A percentile compares a stretch with the other conserved stretches of the same genome.
phyloP scores from a whole-genome alignment of 2,113 vertebrate genomes.

The Danio rerio region DNA sequence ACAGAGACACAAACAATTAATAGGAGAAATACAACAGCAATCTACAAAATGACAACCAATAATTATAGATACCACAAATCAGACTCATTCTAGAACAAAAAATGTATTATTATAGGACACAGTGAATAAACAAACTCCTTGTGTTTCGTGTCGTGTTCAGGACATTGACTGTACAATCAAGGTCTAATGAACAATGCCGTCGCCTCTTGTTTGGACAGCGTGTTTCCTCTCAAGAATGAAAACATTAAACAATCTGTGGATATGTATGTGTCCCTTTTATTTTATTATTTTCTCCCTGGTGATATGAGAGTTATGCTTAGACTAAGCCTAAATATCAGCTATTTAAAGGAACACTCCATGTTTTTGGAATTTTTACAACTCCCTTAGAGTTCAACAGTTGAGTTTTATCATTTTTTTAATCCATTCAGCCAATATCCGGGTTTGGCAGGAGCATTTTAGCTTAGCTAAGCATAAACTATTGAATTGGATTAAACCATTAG shows the following conservation, averaged over 20 bases:
- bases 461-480: no score
- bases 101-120: not conserved
- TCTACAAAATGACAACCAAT: not conserved
- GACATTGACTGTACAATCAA: slow-evolving; percentile 11
- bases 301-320: slow-evolving; percentile 26
- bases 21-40: not conserved
- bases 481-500: no score
- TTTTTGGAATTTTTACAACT: no score
- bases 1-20: slow-evolving; percentile 3
- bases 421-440: no score
- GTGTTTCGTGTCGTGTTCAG: not conserved
- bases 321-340: slow-evolving; percentile 26
- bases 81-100: not conserved
- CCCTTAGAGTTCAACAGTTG: no score
- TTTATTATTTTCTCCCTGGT: not conserved
- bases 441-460: no score
- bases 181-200: slow-evolving; percentile 36
- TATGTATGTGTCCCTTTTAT: not conserved
- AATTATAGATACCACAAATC: not conserved
- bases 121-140: slow-evolving; percentile 1
- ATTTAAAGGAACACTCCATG: not conserved
- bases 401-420: no score
- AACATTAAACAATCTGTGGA: slow-evolving; percentile 28
- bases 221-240: slow-evolving; percentile 31
- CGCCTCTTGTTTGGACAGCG: slow-evolving; percentile 14